These are phyloP conservation scores for Labeo rohita DNA, from an alignment of 2,113 vertebrate genomes.

Conservation along the genomic window DNA sequence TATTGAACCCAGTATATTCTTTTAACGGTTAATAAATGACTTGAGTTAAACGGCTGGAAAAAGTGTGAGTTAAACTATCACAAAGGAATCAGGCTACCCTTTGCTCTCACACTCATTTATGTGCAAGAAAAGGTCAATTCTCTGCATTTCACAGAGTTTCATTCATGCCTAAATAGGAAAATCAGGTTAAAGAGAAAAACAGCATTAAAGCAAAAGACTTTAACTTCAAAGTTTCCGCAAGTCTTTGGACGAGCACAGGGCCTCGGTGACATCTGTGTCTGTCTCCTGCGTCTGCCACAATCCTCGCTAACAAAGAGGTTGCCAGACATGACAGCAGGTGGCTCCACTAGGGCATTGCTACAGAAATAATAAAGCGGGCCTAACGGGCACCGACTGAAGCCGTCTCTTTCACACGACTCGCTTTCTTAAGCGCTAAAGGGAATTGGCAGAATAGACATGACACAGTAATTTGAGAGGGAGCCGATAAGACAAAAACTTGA, in stretches of 20 bases:
- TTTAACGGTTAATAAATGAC: neutral
- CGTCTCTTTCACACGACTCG: constrained; percentile 29
- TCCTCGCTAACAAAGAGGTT: constrained; percentile 29
- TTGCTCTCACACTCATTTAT: neutral
- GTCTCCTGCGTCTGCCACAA: constrained; percentile 9
- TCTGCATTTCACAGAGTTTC: neutral
- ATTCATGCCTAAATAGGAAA: neutral
- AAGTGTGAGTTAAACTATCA: neutral
- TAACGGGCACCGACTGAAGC: constrained; percentile 48
- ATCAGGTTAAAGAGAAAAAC: neutral
- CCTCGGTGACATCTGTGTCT: constrained; percentile 4
- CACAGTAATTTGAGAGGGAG: constrained; percentile 31
- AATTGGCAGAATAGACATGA: constrained; percentile 60
- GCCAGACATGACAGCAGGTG: constrained; percentile 48
- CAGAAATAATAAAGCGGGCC: constrained; percentile 49
- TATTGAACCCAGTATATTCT: neutral
- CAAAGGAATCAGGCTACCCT: neutral
- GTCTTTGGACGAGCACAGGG: neutral
- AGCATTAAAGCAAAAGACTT: neutral
- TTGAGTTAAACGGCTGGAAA: neutral
- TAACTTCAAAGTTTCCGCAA: neutral
- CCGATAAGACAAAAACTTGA: neutral
- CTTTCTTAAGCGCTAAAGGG: constrained; percentile 26
- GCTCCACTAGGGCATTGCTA: constrained; percentile 42
- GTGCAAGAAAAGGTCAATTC: neutral